Percentiles rank a stretch among this genome's conserved stretches.
Conservation (phyloP, 2,113 vertebrate genomes). For the Pomatostomus ruficeps region DNA sequence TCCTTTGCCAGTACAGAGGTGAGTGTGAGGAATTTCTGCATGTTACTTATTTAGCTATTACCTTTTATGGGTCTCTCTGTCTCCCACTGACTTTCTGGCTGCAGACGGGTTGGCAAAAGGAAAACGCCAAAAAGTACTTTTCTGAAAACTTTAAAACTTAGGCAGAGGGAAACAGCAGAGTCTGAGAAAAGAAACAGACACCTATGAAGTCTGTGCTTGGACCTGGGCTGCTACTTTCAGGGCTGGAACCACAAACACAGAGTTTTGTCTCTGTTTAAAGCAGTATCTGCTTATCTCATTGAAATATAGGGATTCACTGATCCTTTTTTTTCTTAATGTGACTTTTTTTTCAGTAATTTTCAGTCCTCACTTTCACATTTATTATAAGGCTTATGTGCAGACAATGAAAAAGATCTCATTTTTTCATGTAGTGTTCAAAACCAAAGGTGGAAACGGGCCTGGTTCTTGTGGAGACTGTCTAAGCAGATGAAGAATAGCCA, state of each 20-base stretch:
- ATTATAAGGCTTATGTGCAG: neutral
- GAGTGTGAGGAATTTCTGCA: slow-evolving; percentile 42
- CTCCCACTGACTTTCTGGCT: slow-evolving; percentile 1
- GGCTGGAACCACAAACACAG: neutral
- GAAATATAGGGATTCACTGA: neutral
- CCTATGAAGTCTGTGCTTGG: neutral
- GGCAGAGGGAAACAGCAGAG: neutral
- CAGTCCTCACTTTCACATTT: neutral
- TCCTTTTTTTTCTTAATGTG: neutral
- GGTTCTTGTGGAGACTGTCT: neutral
- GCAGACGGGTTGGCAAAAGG: neutral
- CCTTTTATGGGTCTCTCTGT: slow-evolving; percentile 37
- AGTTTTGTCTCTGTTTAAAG: neutral
- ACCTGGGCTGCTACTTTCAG: neutral
- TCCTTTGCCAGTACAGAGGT: slow-evolving; percentile 54
- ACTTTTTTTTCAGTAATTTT: neutral
- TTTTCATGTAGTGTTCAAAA: neutral
- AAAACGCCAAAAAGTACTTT: neutral
- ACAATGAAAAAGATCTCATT: neutral
- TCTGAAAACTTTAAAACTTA: slow-evolving; percentile 1
- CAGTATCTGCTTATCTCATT: neutral
- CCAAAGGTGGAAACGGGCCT: neutral
- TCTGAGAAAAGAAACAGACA: neutral
- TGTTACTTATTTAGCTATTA: slow-evolving; percentile 34
- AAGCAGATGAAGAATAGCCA: neutral